Base-by-base conservation (phyloP, 2,113 vertebrate genomes). In the Malurus cyaneus region DNA sequence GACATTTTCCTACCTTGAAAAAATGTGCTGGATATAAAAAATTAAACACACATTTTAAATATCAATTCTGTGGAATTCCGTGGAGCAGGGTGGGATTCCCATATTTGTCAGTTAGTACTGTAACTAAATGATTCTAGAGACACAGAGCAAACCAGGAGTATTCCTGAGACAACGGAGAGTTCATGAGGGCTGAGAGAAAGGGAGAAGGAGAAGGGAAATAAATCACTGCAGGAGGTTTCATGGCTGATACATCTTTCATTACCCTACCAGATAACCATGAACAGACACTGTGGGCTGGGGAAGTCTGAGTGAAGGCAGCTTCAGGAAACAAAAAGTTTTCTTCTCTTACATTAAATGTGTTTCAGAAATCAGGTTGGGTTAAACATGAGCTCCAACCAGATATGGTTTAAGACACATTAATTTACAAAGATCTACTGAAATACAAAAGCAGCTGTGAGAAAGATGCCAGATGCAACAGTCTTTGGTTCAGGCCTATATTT, bases 21-120 rank as follows among this genome's bases (percentile, higher is more conserved):
- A 92, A 52, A 31, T 31, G 0, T 0, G 0, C 9, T 21, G 39
- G 32, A 31, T 39, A 4, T 52, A 54, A 47, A 5, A 50, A 16
- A 31, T 70, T 57, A 60, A 53, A 14, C 8, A 5, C 7, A 21
- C 4, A 5, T 9, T 28, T 52, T 49, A 47, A 83, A 86, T 84
- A 56, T 44, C 60, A 28, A 49, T 42, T 29, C 8, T 42, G 7
- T 50, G 14, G 31, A 66, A 36, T 76, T 78, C 24, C 70, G 24
- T 32, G 19, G 8, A 57, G 39, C 42, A 16, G 18, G 11, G 4
- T 47, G 41, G 26, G 9, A 59, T 87, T 81, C 5, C 8, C 62
- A 28, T 49, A 32, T 9, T 56, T 57, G 11, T 14, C 47, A 8
- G 12, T 36, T 79, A 25, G 14, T 32, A 13, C 25, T 69, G 14